Percentiles rank a stretch among this genome's conserved stretches.
Evolutionary conservation across 1,140 invertebrate genomes (phyloP).

Genomic region (Leptinotarsa texana): DNA sequence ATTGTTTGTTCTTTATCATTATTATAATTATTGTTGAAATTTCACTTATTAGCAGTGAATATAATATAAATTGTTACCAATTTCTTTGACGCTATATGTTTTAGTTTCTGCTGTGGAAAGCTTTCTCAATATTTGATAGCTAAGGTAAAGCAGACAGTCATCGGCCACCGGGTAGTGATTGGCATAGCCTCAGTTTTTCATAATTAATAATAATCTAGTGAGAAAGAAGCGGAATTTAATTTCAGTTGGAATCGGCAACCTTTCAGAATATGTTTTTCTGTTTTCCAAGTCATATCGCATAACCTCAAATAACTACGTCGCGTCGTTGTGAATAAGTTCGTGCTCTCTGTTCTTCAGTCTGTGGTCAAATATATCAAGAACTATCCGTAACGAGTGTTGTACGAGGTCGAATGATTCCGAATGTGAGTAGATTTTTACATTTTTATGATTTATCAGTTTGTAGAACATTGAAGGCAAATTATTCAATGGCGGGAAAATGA

Average conservation of each 20-base stretch:
- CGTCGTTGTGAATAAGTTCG: background rate
- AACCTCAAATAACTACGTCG: background rate
- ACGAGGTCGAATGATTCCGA: background rate
- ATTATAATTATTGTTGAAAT: too few relatives aligned
- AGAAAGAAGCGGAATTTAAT: background rate
- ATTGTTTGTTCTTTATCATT: too few relatives aligned
- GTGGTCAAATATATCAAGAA: background rate
- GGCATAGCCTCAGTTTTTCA: background rate
- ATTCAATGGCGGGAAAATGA: too few relatives aligned
- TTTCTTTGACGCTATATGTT: too few relatives aligned
- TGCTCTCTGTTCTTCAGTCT: slow-evolving; percentile 2
- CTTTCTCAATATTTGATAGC: too few relatives aligned
- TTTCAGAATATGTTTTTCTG: background rate
- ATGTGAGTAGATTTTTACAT: background rate
- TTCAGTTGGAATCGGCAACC: background rate
- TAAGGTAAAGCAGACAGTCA: background rate
- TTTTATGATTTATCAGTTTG: background rate
- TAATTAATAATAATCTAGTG: background rate
- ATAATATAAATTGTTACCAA: too few relatives aligned
- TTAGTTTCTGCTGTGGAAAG: too few relatives aligned
- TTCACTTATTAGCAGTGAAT: too few relatives aligned
- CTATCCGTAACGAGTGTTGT: background rate
- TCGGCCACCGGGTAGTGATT: background rate
- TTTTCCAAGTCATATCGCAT: background rate
- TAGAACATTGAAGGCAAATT: too few relatives aligned